Base-by-base conservation (phyloP, 2,113 vertebrate species). In the Microtus richardsoni region DNA sequence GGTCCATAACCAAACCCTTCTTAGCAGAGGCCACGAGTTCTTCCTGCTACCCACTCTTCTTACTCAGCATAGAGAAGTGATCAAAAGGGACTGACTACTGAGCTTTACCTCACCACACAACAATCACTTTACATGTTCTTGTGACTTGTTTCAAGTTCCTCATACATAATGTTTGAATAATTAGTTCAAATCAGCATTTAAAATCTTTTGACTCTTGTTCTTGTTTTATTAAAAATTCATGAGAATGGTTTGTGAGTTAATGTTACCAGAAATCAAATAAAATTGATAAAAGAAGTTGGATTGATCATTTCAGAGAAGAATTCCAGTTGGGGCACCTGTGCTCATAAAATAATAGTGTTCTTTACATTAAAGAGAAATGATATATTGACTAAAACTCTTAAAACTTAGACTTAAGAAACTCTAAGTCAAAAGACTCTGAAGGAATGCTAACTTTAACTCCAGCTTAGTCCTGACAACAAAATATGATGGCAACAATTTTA, bases 311-410 rank as follows among this genome's bases (percentile, higher is more conserved):
- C 98, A 97, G 91, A 82, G 88, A 85, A 91, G 88, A 97, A 91
- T 89, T 95, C 58, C 58, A 97, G 79, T 95, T 97, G 0, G 0
- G 94, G 68, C 97, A 98, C 96, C 97, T 98, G 98, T 98, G 97
- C 92, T 98, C 93, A 98, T 97, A 97, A 96, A 96, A 91, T 88
- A 94, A 74, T 91, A 91, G 90, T 97, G 80, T 94, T 86, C 91
- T 97, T 98, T 96, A 80, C 93, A 97, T 97, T 97, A 96, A 91
- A 71, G 95, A 96, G n/a, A 91, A 93, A 95, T 0, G 4, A 91
- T 82, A 96, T 8, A 36, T 96, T 98, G 93, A 97, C 97, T 95
- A 97, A 98, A 98, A 96, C 97, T 94, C 96, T 98, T 98, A 97
- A 97, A 97, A 94, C 97, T 94, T 94, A 98, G 95, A 97, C 96